Conservation (phyloP, 2,888 invertebrate species). For the Ceriagrion tenellum region DNA sequence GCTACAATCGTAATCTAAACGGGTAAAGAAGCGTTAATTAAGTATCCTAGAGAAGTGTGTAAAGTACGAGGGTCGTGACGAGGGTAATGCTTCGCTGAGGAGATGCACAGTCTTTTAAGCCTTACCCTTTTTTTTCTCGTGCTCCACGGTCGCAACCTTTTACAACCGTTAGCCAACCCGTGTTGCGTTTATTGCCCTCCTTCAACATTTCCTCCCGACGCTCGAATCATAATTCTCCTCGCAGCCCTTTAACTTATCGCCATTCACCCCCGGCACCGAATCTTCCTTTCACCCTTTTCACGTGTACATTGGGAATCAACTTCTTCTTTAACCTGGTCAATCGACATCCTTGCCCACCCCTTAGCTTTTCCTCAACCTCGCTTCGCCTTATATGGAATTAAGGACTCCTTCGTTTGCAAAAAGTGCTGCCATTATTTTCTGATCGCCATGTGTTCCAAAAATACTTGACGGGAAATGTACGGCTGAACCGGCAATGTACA, state of each 20-base stretch:
- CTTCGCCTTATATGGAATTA: no score
- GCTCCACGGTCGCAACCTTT: not conserved
- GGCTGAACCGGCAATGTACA: no score
- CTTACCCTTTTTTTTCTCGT: not conserved
- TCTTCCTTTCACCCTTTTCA: not conserved
- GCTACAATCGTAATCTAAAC: no score
- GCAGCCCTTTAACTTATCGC: not conserved
- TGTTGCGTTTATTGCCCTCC: not conserved
- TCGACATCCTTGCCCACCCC: no score
- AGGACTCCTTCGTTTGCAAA: no score
- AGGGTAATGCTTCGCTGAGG: not conserved
- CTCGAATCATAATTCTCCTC: not conserved
- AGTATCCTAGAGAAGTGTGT: no score
- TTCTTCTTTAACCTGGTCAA: not conserved
- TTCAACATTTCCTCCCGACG: not conserved
- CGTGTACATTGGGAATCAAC: not conserved
- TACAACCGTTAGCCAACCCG: not conserved
- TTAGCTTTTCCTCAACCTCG: no score
- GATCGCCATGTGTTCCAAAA: no score
- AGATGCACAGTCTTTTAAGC: not conserved
- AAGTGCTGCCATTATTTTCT: no score
- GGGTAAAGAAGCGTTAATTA: no score
- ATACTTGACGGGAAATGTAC: no score
- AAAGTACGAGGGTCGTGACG: no score
- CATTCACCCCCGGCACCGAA: not conserved